These are phyloP conservation scores for Choreutis nemorana DNA, from an alignment of 2,888 invertebrate species.

Conservation along the genomic window DNA sequence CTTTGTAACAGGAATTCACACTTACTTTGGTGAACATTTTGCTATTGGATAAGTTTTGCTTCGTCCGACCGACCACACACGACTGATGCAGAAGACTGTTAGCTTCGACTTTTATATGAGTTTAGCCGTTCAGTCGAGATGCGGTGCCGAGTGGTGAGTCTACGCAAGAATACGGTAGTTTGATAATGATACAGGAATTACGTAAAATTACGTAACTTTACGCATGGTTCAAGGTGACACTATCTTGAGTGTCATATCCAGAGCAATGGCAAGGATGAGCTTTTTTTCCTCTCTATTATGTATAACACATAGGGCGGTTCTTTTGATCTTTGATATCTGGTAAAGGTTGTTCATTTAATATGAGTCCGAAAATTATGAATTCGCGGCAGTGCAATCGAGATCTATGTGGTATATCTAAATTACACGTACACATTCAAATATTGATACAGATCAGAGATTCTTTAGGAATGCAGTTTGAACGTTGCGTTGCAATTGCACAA, in stretches of 20 bases:
- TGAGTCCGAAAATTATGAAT: too few species aligned
- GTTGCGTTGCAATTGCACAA: constrained; percentile 6
- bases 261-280: too few species aligned
- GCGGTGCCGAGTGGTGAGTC: constrained; percentile 35
- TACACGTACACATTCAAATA: too few species aligned
- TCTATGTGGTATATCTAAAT: too few species aligned
- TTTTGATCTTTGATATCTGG: too few species aligned
- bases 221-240: constrained; percentile 46
- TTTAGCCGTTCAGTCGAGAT: constrained; percentile 47
- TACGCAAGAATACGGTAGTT: constrained; percentile 61
- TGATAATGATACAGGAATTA: constrained; percentile 60
- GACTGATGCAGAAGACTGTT: constrained; percentile 48
- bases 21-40: constrained; percentile 64
- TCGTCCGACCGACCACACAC: constrained; percentile 60
- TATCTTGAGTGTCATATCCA: constrained; percentile 1
- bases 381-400: too few species aligned
- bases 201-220: constrained; percentile 46
- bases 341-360: too few species aligned
- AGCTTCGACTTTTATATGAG: constrained; percentile 57
- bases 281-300: too few species aligned
- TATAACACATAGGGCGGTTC: too few species aligned
- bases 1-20: constrained; percentile 19
- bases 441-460: too few species aligned
- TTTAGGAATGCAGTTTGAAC: constrained; percentile 1
- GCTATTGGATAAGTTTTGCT: constrained; percentile 55